Base-by-base conservation (phyloP, 2,113 vertebrate genomes). In the Tenrec ecaudatus region DNA sequence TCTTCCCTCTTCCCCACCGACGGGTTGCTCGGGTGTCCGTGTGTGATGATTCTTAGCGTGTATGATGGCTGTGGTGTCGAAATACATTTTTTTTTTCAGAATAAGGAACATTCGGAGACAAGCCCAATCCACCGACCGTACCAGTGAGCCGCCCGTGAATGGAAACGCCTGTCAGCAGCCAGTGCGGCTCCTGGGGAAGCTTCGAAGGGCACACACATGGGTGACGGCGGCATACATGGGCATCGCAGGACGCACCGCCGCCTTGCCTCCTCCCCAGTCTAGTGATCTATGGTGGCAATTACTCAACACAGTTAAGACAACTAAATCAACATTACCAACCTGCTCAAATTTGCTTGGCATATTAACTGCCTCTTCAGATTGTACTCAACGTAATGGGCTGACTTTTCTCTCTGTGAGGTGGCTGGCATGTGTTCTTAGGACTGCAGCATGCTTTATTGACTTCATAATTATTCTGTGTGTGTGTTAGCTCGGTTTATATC, bases 391-490 rank as follows among this genome's bases (percentile, higher is more conserved):
- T 6, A 6, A 1, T 3, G 62, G 1, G 0, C 11, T 4, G 10
- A 33, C 76, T 53, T 25, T 66, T 7, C 57, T 69, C 86, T 73
- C 38, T 0, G 40, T 43, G 11, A 93, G 81, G 88, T 82, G 89
- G 89, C 38, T 87, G 92, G 57, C 90, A 58, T 68, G 94, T 75
- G 78, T 60, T 94, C 76, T 69, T 38, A 43, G 78, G 93, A 78
- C 9, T 16, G 60, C 0, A 0, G 92, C 4, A 89, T 78, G 78
- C 29, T 94, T 92, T 91, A 91, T 69, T 25, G 90, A 86, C 88
- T 94, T 91, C 81, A 68, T 93, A 95, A 94, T 96, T 95, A 94
- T 95, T 91, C 92, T 47, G 31, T 75, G 81, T 64, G 66, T 68
- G 66, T 68, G 38, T 94, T 89, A 91, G 87, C 33, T 93, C 64